Evolutionary conservation across 53 echinoderm and acorn worm species (phyloP), one percentile per base, ranked within the genome.

Genomic region (Paracentrotus lividus): DNA sequence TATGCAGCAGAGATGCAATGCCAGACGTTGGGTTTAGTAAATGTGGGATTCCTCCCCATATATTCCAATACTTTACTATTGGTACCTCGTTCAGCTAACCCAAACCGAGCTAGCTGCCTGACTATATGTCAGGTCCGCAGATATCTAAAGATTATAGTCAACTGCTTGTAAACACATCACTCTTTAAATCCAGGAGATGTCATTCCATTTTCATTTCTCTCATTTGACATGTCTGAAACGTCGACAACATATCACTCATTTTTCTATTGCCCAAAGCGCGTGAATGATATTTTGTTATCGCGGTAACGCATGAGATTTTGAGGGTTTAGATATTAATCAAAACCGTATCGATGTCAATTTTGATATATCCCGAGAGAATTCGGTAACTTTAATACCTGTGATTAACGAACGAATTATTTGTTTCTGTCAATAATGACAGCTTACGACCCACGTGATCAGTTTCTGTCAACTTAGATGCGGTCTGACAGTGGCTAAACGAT

Each of bases 231-330:
- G 12, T 26, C 9, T n/a, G 18, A 81, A 45, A 24, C 81, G 26
- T 45, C 81, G 47, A 81, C 15, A 47, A 47, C 81, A 81, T 81
- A 81, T 81, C 81, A 81, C 47, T 45, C 45, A n/a, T 8, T 42
- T 42, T 81, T 24, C 12, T 14, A 81, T 81, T 23, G 47, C 81
- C 45, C 47, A 9, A 49, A 38, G 47, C 47, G 49, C 40, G 47
- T n/a, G 81, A 81, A 44, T 27, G 24, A 47, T 47, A 81, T 81
- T 81, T 81, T 47, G 44, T 72, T n/a, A 81, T 81, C 81, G 12
- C 81, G 4, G 44, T 45, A 44, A 44, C 26, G 81, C 81, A 47
- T 81, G 81, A 47, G 24, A n/a, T 81, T 47, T 45, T 0, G 7
- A 81, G 81, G 24, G 47, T 14, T 38, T 26, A 81, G 81, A 81